Evolutionary conservation across 2,888 invertebrate species (phyloP).

Genomic region (Melanostoma scalare): DNA sequence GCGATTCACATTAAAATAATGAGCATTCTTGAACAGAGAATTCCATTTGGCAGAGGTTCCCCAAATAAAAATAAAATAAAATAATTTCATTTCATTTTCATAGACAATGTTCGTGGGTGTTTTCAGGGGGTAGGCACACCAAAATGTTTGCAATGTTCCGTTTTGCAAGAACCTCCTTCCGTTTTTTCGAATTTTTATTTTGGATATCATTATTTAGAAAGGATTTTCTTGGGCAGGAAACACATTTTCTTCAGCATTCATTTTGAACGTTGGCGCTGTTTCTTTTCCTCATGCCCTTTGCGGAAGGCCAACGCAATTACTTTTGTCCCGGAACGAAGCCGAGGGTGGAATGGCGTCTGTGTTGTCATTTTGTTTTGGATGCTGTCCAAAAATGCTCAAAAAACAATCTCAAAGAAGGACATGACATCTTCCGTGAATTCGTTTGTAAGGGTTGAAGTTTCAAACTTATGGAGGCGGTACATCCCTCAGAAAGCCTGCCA

Average conservation of each 20-base stretch:
- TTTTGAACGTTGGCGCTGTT: conserved; percentile 31
- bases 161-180: conserved; percentile 21
- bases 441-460: conserved; percentile 12
- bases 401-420: conserved; percentile 42
- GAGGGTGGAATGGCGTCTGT: conserved; percentile 34
- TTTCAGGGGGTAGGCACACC: conserved; percentile 20
- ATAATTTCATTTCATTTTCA: conserved; percentile 60
- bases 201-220: conserved; percentile 71
- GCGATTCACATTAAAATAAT: conserved; percentile 61
- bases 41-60: conserved; percentile 59
- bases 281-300: conserved; percentile 5
- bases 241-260: conserved; percentile 48
- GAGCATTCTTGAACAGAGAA: conserved; percentile 60
- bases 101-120: conserved; percentile 39
- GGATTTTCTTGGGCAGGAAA: conserved; percentile 65
- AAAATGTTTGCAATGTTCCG: conserved; percentile 17
- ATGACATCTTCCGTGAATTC: conserved; percentile 33
- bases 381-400: conserved; percentile 61
- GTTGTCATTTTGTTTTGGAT: conserved; percentile 65
- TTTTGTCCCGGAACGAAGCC: conserved; percentile 28
- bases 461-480: background rate
- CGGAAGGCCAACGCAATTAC: conserved; percentile 62
- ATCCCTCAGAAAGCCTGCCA: background rate
- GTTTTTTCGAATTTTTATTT: conserved; percentile 38
- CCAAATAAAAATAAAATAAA: conserved; percentile 48